Evolutionary conservation across 2,797 vertebrate species (phyloP), one percentile per base, ranked within the genome.

Genomic region (Dipus sagitta): DNA sequence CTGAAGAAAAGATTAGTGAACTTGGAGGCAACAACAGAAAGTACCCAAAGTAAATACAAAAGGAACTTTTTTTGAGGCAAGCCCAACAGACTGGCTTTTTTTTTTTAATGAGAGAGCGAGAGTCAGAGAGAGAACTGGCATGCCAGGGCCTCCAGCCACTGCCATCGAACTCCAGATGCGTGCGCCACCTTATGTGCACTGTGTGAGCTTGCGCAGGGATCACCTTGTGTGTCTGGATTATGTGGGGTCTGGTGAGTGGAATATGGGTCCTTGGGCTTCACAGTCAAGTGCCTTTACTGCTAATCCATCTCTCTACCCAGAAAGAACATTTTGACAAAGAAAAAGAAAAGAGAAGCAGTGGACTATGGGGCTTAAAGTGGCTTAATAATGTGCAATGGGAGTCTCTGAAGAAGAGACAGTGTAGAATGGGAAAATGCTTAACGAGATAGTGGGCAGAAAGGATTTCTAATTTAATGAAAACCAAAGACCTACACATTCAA

Each of bases 381-480:
- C 47, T 68, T 62, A 20, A 78, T 26, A 17, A 26, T 17, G 10
- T n/a, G 23, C n/a, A 30, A 42, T 3, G 26, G 21, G 26, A 88
- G 47, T 30, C 34, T 12, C 21, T 2, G 24, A 32, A 70, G 6
- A 32, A 13, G 78, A 24, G 47, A 34, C 13, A 58, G 1, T 28
- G 11, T 67, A 67, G 32, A 30, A 81, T 14, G n/a, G 26, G 65
- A 52, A 88, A 9, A 77, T 42, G 60, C 23, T 42, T 42, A 10
- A 94, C 79, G 26, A 84, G 38, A 21, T 38, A 52, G 89, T 30
- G 77, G 3, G 23, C 15, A 70, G 67, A 75, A 77, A n/a, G 32
- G 11, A 58, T 85, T 90, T 23, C 82, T 78, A 93, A 70, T 71
- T 68, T 93, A 60, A 86, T 47, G 10, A 88, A 74, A 94, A 83